Evolutionary conservation across 2,888 invertebrate genomes (phyloP), one percentile per base, ranked within the genome.

Genomic region (Ferrisia virgata): DNA sequence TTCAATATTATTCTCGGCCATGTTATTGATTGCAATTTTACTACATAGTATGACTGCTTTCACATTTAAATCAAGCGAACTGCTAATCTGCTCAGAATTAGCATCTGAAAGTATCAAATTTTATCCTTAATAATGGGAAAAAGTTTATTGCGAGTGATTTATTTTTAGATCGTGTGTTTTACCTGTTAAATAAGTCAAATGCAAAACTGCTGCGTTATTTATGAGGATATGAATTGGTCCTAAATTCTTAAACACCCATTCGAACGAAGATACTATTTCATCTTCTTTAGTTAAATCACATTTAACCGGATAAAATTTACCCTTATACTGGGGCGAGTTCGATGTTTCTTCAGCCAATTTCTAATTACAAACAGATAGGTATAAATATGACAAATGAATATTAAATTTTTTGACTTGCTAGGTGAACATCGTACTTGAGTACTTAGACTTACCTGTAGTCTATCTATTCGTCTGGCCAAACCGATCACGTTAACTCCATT

Each of bases 401-500:
- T n/a, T n/a, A n/a, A n/a, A n/a, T n/a, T n/a, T n/a, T n/a, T n/a
- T n/a, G n/a, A n/a, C n/a, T n/a, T n/a, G n/a, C n/a, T n/a, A n/a
- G n/a, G n/a, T n/a, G n/a, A n/a, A n/a, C n/a, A n/a, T n/a, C n/a
- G n/a, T n/a, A n/a, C n/a, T n/a, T n/a, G n/a, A n/a, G n/a, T n/a
- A 18, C n/a, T 36, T 36, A 36, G 13, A 43, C 40, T n/a, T 69
- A 84, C 80, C 33, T 72, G 18, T 6, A 85, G 25, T 28, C 5
- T 79, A 18, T 85, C 31, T 28, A 79, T 25, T 22, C 72, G 31
- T 53, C 69, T 79, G 2, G 83, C 80, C 25, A 82, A 84, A 33
- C 80, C 85, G 1, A 79, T 79, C 18, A 85, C 85, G 3, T 78
- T 79, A 36, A 84, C 64, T 40, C 80, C 80, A 0, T 36, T 15